Evolutionary conservation across 2,888 invertebrate species (phyloP).

Genomic region (Agrotis exclamationis): DNA sequence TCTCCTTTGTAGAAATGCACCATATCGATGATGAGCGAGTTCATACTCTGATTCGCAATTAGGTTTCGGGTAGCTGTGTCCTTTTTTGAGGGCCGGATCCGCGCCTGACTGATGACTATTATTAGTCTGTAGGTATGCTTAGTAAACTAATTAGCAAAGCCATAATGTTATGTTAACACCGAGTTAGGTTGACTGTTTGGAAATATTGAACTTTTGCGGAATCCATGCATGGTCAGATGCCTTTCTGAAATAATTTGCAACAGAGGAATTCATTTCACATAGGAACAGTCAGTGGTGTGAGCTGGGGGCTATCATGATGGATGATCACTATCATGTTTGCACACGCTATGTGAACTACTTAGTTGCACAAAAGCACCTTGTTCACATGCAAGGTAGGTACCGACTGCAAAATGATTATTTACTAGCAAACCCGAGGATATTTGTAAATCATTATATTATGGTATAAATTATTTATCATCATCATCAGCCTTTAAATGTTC

Average conservation of each 20-base stretch:
- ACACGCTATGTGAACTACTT: constrained; percentile 43
- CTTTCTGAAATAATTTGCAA: not conserved
- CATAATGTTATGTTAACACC: not conserved
- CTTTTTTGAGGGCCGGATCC: too few species aligned
- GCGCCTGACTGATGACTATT: too few species aligned
- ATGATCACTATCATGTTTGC: constrained; percentile 53
- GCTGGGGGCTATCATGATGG: constrained; percentile 41
- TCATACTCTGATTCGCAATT: too few species aligned
- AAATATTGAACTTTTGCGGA: not conserved
- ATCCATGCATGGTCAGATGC: not conserved
- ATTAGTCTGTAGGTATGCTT: not conserved
- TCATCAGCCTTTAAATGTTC: too few species aligned
- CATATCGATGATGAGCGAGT: too few species aligned
- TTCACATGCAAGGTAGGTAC: constrained; percentile 46
- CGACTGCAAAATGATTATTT: not conserved
- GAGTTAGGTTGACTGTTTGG: not conserved
- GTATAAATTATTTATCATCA: too few species aligned
- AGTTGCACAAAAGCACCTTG: constrained; percentile 24
- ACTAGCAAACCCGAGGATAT: too few species aligned
- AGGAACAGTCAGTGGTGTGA: constrained; percentile 43
- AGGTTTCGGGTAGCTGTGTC: too few species aligned
- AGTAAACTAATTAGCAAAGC: not conserved
- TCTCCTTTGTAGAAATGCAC: too few species aligned
- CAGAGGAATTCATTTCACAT: constrained; percentile 35
- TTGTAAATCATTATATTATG: too few species aligned